Evolutionary conservation across 2,113 vertebrate genomes (phyloP).

Genomic region (Pipra filicauda): DNA sequence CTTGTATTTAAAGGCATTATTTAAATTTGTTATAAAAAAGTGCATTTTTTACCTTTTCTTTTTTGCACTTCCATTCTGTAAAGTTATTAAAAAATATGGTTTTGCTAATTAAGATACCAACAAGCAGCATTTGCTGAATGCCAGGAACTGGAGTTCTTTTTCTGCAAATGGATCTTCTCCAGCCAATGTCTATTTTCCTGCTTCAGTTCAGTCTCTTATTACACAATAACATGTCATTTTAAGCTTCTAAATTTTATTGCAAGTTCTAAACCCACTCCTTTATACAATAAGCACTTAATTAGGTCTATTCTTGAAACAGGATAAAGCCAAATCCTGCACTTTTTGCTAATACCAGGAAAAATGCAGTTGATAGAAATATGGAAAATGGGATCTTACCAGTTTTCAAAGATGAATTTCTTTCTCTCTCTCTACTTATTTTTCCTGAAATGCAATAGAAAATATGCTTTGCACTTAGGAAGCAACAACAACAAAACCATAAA

Average conservation of each 20-base stretch:
- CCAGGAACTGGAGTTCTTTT: not conserved
- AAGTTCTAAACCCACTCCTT: not conserved
- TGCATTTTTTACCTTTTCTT: not conserved
- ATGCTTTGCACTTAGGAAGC: not conserved
- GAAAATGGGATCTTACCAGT: not conserved
- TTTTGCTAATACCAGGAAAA: slow-evolving; percentile 1
- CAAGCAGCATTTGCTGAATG: not conserved
- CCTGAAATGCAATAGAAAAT: not conserved
- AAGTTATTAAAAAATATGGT: fast-evolving
- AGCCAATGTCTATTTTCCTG: not conserved
- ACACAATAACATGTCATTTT: not conserved
- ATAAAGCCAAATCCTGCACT: slow-evolving; percentile 1
- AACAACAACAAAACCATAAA: not conserved
- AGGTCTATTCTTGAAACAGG: not conserved
- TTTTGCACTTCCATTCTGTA: not conserved
- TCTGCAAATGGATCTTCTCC: not conserved
- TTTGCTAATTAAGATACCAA: not conserved
- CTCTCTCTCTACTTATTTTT: not conserved
- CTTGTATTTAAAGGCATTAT: not conserved
- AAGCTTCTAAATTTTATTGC: slow-evolving; percentile 5
- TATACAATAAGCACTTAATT: slow-evolving; percentile 12
- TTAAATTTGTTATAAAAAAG: not conserved
- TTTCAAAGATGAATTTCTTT: not conserved
- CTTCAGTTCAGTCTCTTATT: not conserved
- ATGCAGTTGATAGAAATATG: not conserved